These are phyloP conservation scores for Paralvinella palmiformis DNA, from an alignment of 1,140 invertebrate genomes.

Conservation along the genomic window DNA sequence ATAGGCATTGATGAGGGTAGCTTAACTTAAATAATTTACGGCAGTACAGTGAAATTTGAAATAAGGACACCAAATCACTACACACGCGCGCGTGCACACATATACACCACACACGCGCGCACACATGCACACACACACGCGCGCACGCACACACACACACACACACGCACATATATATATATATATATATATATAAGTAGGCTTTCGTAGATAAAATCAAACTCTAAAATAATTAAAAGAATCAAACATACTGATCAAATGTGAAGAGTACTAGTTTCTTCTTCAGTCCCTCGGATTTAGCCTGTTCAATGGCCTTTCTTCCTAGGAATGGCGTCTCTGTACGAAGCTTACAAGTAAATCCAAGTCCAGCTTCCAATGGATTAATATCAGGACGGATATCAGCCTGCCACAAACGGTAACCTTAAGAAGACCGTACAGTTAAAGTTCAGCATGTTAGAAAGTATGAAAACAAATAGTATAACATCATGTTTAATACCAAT, in stretches of 20 bases:
- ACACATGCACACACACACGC: not conserved
- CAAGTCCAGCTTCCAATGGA: constrained; percentile 75
- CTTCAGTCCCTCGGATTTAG: constrained; percentile 59
- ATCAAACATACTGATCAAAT: constrained; percentile 59
- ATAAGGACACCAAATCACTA: not conserved
- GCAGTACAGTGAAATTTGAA: not conserved
- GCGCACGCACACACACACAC: not conserved
- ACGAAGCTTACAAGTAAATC: constrained; percentile 65
- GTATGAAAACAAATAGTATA: too few relatives aligned
- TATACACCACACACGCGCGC: not conserved
- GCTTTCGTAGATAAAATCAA: constrained; percentile 6
- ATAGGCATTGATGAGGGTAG: not conserved
- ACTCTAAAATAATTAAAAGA: too few relatives aligned
- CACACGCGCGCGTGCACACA: not conserved
- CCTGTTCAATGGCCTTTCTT: constrained; percentile 61
- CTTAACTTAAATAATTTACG: not conserved
- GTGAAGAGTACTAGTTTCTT: constrained; percentile 71
- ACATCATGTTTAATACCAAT: too few relatives aligned
- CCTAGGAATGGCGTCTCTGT: constrained; percentile 70
- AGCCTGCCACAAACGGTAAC: constrained; percentile 76
- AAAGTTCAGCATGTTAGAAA: too few relatives aligned
- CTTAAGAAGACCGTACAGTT: too few relatives aligned
- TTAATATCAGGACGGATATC: constrained; percentile 77
- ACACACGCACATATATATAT: too few relatives aligned
- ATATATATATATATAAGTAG: not conserved